Evolutionary conservation across 1,140 invertebrate species (phyloP).

Genomic region (Drosophila malerkotliana): DNA sequence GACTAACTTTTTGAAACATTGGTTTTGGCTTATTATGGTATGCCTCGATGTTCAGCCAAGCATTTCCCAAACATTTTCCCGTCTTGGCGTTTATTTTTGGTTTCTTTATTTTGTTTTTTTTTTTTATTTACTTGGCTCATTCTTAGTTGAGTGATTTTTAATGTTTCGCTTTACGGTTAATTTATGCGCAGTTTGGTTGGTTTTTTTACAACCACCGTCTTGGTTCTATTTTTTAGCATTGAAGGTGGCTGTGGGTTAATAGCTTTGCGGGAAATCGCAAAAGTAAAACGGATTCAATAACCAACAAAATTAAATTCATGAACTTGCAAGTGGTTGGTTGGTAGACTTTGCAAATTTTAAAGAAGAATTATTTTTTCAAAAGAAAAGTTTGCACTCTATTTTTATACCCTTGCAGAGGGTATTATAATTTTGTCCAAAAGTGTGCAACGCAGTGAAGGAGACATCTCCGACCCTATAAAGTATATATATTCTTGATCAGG

Average conservation of each 20-base stretch:
- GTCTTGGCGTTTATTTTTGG: slow-evolving; percentile 7
- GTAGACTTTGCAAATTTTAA: background rate
- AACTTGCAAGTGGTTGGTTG: background rate
- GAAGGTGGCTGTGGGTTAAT: slow-evolving; percentile 15
- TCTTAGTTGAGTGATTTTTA: slow-evolving; percentile 60
- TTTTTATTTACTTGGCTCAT: slow-evolving; percentile 33
- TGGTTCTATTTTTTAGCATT: slow-evolving; percentile 23
- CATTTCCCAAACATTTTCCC: slow-evolving; percentile 34
- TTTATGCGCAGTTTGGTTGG: slow-evolving; percentile 32
- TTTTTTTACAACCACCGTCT: slow-evolving; percentile 10
- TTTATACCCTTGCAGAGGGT: no score
- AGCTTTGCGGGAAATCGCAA: slow-evolving; percentile 27
- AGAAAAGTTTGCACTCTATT: background rate
- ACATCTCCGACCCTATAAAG: no score
- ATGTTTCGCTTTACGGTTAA: slow-evolving; percentile 58
- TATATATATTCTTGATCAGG: no score
- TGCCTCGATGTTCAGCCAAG: slow-evolving; percentile 39
- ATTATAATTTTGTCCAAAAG: no score
- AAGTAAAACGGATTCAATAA: slow-evolving; percentile 12
- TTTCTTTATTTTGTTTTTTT: slow-evolving; percentile 16
- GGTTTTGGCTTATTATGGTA: slow-evolving; percentile 20
- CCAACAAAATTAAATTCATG: slow-evolving; percentile 10
- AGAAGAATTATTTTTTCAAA: background rate
- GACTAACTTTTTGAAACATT: slow-evolving; percentile 16
- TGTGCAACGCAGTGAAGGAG: no score